Base-by-base conservation (phyloP, 2,888 invertebrate genomes). In the Danaus chrysippus region DNA sequence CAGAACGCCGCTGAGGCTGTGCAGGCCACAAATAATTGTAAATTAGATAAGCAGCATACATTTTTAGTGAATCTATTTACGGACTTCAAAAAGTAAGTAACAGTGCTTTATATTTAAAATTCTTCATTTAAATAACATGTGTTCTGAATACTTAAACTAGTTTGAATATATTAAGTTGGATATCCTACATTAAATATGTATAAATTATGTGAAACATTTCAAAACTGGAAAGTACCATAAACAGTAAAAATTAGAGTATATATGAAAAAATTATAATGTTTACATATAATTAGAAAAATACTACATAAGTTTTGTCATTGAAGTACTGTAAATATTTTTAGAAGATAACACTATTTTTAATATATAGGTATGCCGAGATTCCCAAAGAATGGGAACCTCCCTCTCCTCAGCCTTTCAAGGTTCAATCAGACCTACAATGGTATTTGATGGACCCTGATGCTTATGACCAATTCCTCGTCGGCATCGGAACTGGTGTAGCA, bases 351-450 rank as follows among this genome's bases (percentile, higher is more conserved):
- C 5, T 15, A 43, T n/a, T 15, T 13, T 3, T 12, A 23, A 54
- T 59, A 70, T 73, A 1, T 70, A 95, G 95, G 75, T 97, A 96
- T 91, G 95, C 95, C 68, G 94, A 95, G 72, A 97, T 98, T 69
- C 96, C 97, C 10, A 95, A 97, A 73, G 95, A 98, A 77, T 99
- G 99, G 98, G 95, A 96, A 68, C 95, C 96, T 0, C 99, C 99
- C 53, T 93, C 94, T 57, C 95, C 96, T 0, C 95, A 96, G 78
- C 95, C 97, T 0, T 99, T 97, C 87, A 95, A 96, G 81, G 96
- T 98, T 63, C 96, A 97, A 80, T 96, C 96, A 49, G 99, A 99
- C 90, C 91, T 99, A 63, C 96, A 97, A 82, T 96, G 95, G 87
- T 99, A 97, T 91, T 92, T 99, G 49, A 93, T 96, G 82, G 98